Evolutionary conservation across 2,797 vertebrate genomes (phyloP).

Genomic region (Poliocrania exsul): DNA sequence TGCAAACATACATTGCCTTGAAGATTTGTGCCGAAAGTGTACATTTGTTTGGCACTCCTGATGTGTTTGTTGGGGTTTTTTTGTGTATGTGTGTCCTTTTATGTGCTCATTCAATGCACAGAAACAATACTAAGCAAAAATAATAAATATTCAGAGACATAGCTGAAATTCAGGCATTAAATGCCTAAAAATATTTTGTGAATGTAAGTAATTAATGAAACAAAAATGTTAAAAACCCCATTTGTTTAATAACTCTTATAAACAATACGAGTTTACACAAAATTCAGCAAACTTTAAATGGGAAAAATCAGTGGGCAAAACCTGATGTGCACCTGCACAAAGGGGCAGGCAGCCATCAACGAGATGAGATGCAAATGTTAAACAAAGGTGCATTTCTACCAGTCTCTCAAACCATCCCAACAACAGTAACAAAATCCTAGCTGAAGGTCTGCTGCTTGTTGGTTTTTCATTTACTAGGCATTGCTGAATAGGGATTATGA

Average conservation of each 20-base stretch:
- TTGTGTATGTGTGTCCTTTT: not conserved
- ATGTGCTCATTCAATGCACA: not conserved
- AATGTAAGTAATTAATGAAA: not conserved
- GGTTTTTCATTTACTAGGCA: not conserved
- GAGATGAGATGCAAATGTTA: not conserved
- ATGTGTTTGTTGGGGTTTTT: no score
- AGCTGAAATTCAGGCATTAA: not conserved
- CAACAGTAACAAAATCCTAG: not conserved
- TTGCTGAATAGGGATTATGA: not conserved
- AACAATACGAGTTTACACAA: not conserved
- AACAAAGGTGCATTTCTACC: not conserved
- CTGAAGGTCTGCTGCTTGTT: not conserved
- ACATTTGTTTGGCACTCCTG: not conserved
- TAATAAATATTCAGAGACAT: not conserved
- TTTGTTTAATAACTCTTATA: not conserved
- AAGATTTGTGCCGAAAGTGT: not conserved
- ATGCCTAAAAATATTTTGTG: not conserved
- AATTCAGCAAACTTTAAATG: not conserved
- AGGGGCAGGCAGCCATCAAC: not conserved
- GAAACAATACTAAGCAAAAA: not conserved
- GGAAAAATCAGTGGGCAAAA: not conserved
- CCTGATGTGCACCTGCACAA: not conserved
- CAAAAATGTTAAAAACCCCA: not conserved
- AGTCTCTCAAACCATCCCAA: not conserved
- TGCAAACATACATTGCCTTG: not conserved